These are phyloP conservation scores for Chloroclystis v-ata DNA, from an alignment of 2,888 invertebrate species.

Conservation along the genomic window DNA sequence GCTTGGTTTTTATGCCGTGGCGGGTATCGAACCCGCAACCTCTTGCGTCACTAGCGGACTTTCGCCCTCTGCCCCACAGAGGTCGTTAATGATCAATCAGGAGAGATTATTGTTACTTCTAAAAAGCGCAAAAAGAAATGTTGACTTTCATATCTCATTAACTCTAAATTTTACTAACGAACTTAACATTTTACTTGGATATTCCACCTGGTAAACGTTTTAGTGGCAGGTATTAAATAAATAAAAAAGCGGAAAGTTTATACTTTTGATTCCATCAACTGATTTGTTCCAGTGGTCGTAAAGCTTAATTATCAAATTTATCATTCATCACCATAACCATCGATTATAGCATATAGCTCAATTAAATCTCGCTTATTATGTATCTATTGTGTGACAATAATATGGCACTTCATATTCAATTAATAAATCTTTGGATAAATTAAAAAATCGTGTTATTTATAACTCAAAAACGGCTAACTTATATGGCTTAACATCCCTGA, in stretches of 20 bases:
- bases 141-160: neutral
- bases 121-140: no score
- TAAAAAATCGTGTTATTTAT: no score
- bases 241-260: neutral
- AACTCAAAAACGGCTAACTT: no score
- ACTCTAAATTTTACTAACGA: neutral
- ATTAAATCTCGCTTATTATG: slow-evolving; percentile 35
- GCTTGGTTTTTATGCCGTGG: no score
- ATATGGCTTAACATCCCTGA: no score
- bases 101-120: no score
- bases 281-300: neutral
- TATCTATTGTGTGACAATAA: slow-evolving; percentile 30
- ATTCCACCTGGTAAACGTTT: slow-evolving; percentile 5
- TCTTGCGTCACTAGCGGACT: no score
- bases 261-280: neutral
- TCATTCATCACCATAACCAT: slow-evolving; percentile 11
- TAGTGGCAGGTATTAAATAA: neutral
- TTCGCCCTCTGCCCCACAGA: no score
- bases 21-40: no score
- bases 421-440: no score
- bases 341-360: slow-evolving; percentile 16
- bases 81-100: no score
- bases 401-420: no score
- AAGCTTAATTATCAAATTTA: slow-evolving; percentile 14
- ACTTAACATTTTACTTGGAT: neutral